Conservation (phyloP, 2,888 invertebrate genomes). For the Drosophila longiperda region DNA sequence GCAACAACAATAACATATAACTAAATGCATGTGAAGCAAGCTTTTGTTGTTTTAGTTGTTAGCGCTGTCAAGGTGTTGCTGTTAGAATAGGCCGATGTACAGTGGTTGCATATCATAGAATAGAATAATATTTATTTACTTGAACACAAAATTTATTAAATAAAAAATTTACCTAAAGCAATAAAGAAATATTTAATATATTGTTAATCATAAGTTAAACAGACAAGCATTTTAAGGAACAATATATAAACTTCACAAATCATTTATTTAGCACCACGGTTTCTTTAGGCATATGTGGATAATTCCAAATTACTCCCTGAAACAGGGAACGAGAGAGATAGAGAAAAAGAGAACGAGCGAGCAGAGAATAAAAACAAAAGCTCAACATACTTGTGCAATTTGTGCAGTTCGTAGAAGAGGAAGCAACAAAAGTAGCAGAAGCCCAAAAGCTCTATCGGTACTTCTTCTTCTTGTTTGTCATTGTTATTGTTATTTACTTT, state of each 20-base stretch:
- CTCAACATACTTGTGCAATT: constrained; percentile 56
- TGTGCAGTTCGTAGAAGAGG: constrained; percentile 28
- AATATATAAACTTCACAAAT: not conserved
- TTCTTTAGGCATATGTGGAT: constrained; percentile 32
- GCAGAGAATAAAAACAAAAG: constrained; percentile 52
- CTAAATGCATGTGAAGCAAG: constrained; percentile 17
- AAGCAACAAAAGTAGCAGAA: constrained; percentile 36
- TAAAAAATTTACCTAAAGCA: not conserved
- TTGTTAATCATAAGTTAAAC: not conserved
- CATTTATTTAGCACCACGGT: constrained; percentile 38
- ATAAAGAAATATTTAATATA: not conserved
- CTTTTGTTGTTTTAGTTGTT: constrained; percentile 27
- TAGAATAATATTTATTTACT: not conserved
- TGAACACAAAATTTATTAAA: not conserved
- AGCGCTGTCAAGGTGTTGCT: constrained; percentile 34
- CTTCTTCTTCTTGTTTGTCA: constrained; percentile 29
- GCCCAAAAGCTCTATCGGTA: constrained; percentile 62
- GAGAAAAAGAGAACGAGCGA: constrained; percentile 3
- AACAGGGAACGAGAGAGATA: constrained; percentile 9
- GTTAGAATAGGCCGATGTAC: constrained; percentile 38
- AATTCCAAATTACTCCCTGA: constrained; percentile 37
- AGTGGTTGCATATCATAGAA: constrained; percentile 26
- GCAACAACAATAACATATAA: constrained; percentile 13
- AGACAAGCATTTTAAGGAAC: not conserved
- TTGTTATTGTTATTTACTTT: constrained; percentile 56